A percentile compares a stretch with the other conserved stretches of the same genome.
Conservation (phyloP, 2,113 vertebrate species). For the Seriola dumerili region DNA sequence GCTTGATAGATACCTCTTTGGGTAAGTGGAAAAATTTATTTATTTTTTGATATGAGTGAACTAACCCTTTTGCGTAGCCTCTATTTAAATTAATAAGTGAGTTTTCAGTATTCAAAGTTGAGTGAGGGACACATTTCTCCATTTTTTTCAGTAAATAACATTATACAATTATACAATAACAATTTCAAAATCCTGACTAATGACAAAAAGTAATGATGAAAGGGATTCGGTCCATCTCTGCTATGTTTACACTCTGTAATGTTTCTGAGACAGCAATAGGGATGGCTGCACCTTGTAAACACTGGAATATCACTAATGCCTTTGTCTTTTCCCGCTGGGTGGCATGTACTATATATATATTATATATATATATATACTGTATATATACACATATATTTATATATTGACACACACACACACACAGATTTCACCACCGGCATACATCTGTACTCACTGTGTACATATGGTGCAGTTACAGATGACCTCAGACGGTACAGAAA, state of each 20-base stretch:
- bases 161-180: constrained; percentile 12
- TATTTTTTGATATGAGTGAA: neutral
- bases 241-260: constrained; percentile 25
- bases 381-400: too few relatives aligned
- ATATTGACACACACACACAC: neutral
- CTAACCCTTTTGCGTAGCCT: neutral
- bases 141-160: constrained; percentile 22
- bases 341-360: neutral
- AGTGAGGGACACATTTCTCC: neutral
- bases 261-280: constrained; percentile 25
- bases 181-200: constrained; percentile 19
- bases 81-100: neutral
- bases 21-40: neutral
- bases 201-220: constrained; percentile 20
- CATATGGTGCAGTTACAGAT: constrained; percentile 34
- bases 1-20: too few relatives aligned
- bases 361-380: too few relatives aligned
- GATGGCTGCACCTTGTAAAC: constrained; percentile 26
- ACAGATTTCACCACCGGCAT: constrained; percentile 15
- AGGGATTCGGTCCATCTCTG: constrained; percentile 7
- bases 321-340: constrained; percentile 35
- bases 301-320: constrained; percentile 19
- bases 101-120: constrained; percentile 10
- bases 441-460: constrained; percentile 29
- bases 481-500: constrained; percentile 42